phyloP scores from a whole-genome alignment of 2,888 invertebrate genomes.

The Phasia obesa region DNA sequence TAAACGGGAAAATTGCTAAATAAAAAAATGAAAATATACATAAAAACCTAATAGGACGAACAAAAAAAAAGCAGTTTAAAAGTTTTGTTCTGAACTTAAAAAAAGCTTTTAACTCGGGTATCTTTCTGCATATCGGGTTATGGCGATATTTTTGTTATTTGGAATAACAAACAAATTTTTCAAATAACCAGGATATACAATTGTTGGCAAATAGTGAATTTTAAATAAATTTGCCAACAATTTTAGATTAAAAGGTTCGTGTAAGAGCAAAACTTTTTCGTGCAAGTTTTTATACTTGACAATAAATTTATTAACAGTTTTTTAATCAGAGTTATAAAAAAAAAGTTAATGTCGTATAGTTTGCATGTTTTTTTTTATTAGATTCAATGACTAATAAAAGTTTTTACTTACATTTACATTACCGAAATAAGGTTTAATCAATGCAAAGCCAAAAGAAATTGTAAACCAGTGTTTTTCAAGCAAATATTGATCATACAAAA shows the following conservation, averaged over 20 bases:
- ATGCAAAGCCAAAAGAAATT: no score
- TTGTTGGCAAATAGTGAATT: conserved; percentile 55
- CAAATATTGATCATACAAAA: no score
- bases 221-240: conserved; percentile 49
- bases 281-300: background rate
- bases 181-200: conserved; percentile 33
- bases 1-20: conserved; percentile 14
- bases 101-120: conserved; percentile 59
- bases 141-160: background rate
- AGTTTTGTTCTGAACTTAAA: conserved; percentile 68
- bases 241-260: conserved; percentile 12
- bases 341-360: no score
- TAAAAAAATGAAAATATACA: conserved; percentile 25
- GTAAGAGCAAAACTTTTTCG: background rate
- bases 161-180: conserved; percentile 31
- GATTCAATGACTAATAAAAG: no score
- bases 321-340: conserved; percentile 3
- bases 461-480: no score
- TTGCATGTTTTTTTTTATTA: no score
- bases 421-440: no score
- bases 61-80: conserved; percentile 35
- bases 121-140: background rate
- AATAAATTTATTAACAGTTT: conserved; percentile 11
- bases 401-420: no score
- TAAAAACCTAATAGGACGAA: conserved; percentile 27